phyloP scores from a whole-genome alignment of 2,888 invertebrate genomes.

The Pardosa pseudoannulata region DNA sequence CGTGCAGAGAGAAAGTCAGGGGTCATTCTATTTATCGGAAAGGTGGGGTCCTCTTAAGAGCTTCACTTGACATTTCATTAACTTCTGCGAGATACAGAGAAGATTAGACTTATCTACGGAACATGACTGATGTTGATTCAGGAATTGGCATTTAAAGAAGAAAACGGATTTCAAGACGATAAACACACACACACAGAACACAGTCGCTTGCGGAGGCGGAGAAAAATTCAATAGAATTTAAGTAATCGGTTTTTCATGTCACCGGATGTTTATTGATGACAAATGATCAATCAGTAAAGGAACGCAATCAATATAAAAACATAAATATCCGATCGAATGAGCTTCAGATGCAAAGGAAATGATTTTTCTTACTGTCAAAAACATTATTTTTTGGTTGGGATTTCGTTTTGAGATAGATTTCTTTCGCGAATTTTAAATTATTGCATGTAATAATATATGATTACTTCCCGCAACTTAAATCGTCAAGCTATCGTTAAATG shows the following conservation, averaged over 20 bases:
- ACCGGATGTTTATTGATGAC: not conserved
- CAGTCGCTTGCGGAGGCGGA: not conserved
- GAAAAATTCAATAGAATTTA: not conserved
- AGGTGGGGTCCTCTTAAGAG: conserved; percentile 47
- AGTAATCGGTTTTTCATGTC: not conserved
- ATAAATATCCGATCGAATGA: not conserved
- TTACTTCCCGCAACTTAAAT: too few relatives aligned
- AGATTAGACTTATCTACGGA: conserved; percentile 8
- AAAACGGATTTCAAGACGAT: not conserved
- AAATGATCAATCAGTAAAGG: not conserved
- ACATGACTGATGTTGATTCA: conserved; percentile 17
- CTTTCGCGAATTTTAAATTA: too few relatives aligned
- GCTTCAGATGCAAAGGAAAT: not conserved
- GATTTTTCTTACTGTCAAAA: not conserved
- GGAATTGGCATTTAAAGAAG: too few relatives aligned
- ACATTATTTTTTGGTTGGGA: too few relatives aligned
- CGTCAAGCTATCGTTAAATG: too few relatives aligned
- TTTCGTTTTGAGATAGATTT: too few relatives aligned
- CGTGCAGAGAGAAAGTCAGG: conserved; percentile 59
- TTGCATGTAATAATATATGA: too few relatives aligned
- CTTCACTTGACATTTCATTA: conserved; percentile 50
- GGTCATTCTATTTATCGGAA: conserved; percentile 62
- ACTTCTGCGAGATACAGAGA: not conserved
- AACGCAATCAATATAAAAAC: not conserved
- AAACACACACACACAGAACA: too few relatives aligned